Evolutionary conservation across 2,797 vertebrate species (phyloP), one percentile per base, ranked within the genome.

Genomic region (Cichlasoma orientale): DNA sequence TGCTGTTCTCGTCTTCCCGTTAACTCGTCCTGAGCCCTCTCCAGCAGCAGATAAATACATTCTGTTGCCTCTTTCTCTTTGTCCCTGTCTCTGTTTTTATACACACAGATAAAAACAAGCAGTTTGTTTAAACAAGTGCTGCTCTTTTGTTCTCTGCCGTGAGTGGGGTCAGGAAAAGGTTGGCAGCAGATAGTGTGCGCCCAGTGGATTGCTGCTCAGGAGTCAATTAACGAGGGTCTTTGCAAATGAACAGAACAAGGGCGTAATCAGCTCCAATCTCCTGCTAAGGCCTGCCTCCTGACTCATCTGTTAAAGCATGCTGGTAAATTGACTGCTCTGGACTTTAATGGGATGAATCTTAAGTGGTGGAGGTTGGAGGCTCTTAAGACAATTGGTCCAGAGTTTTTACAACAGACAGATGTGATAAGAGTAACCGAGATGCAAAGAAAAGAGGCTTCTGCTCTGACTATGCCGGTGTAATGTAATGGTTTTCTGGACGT

Each of bases 171-270:
- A 92, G 82, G 72, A 74, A 44, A 83, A 87, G 86, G 82, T 74
- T 89, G 85, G 86, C 89, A 86, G 85, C 82, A 92, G 90, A 94
- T 91, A 92, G 90, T 82, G 83, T 86, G 90, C 83, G 86, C 91
- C 91, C 91, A 90, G 87, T 86, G 88, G 93, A 92, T 92, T 79
- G 72, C 86, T 91, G 92, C 89, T 93, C 89, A 71, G 83, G 77
- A 93, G 92, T 95, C 90, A 92, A 94, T 94, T 95, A 93, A 91
- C 81, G 74, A 47, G 72, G 82, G 85, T 85, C 86, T 92, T 88
- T 91, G 90, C 90, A 93, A 94, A 94, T 94, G 89, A 92, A 93
- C 85, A 93, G 91, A 93, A 94, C 89, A 93, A 88, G 90, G 81
- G 50, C 50, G 47, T 91, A 92, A 94, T 94, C 93, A 92, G 90